These are phyloP conservation scores for Frankliniella intonsa DNA, from an alignment of 2,888 invertebrate genomes.

Conservation along the genomic window DNA sequence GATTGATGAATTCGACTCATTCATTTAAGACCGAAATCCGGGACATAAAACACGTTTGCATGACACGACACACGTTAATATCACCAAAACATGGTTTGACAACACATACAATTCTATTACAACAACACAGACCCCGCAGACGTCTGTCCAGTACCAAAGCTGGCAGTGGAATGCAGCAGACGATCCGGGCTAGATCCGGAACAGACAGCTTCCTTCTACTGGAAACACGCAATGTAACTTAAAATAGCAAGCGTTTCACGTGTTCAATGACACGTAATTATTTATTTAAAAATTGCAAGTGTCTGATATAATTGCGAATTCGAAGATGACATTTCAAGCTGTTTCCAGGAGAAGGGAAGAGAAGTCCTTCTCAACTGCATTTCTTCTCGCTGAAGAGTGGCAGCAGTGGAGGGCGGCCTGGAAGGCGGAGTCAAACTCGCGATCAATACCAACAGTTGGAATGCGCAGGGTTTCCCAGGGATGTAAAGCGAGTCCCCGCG, in stretches of 20 bases:
- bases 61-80: neutral
- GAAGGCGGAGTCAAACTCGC: slow-evolving; percentile 6
- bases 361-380: too few species aligned
- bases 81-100: neutral
- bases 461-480: too few species aligned
- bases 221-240: neutral
- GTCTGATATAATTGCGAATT: too few species aligned
- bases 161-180: slow-evolving; percentile 22
- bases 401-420: neutral
- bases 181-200: neutral
- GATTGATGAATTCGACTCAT: too few species aligned
- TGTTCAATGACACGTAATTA: too few species aligned
- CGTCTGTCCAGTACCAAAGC: slow-evolving; percentile 1
- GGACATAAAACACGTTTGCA: neutral
- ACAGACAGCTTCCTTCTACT: neutral
- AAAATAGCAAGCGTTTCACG: too few species aligned
- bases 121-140: neutral
- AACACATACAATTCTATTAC: neutral
- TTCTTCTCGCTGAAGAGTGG: neutral
- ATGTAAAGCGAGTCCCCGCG: too few species aligned
- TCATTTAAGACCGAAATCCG: too few species aligned
- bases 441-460: neutral
- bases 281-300: too few species aligned
- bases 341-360: too few species aligned
- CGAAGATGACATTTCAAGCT: too few species aligned